Evolutionary conservation across 2,888 invertebrate genomes (phyloP).

Genomic region (Blastobasis adustella): DNA sequence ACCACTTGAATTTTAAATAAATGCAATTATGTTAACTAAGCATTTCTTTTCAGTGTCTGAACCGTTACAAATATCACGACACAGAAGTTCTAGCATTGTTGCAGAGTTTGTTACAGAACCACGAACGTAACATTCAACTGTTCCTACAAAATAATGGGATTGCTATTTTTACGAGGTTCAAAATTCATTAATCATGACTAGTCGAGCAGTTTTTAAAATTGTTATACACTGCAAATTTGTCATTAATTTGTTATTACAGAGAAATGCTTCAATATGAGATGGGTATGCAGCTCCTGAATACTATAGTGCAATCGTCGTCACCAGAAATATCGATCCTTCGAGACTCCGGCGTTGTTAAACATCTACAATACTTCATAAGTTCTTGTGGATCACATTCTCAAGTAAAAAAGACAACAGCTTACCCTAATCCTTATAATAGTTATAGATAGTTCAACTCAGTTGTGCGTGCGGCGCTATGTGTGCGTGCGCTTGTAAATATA

Average conservation of each 20-base stretch:
- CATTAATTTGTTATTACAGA: conserved; percentile 20
- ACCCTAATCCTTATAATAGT: no score
- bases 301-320: conserved; percentile 31
- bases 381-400: conserved; percentile 33
- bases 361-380: conserved; percentile 29
- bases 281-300: conserved; percentile 45
- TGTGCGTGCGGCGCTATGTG: no score
- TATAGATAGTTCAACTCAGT: no score
- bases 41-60: conserved; percentile 38
- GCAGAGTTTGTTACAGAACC: conserved; percentile 40
- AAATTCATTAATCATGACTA: neutral
- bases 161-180: conserved; percentile 45
- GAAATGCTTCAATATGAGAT: conserved; percentile 33
- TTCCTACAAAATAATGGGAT: conserved; percentile 48
- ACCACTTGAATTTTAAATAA: neutral
- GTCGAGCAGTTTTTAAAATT: no score
- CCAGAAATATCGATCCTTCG: conserved; percentile 16
- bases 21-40: neutral
- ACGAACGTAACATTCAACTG: conserved; percentile 36
- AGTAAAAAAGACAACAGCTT: conserved; percentile 20
- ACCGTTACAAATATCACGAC: conserved; percentile 34
- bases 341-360: conserved; percentile 21
- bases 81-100: conserved; percentile 39
- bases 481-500: no score
- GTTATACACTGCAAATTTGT: no score